A percentile compares a stretch with the other conserved stretches of the same genome.
Conservation (phyloP, 2,888 invertebrate genomes). For the Napeogenes sylphis region DNA sequence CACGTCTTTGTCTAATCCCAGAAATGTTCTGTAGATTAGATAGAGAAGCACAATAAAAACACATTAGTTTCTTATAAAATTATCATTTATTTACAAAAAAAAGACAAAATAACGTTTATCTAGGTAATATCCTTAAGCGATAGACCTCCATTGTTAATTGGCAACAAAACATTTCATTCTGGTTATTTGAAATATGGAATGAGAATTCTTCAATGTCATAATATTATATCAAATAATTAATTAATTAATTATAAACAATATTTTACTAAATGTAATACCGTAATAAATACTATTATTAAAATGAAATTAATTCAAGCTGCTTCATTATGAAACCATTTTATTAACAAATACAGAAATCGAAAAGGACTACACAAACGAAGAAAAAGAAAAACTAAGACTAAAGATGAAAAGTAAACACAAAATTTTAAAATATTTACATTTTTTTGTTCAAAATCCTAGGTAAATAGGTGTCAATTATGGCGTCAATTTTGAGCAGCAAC, state of each 20-base stretch:
- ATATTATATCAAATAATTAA: constrained; percentile 10
- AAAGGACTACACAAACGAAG: constrained; percentile 11
- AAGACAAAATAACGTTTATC: constrained; percentile 19
- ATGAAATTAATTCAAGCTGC: constrained; percentile 2
- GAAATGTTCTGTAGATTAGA: background rate
- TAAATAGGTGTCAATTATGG: constrained; percentile 22
- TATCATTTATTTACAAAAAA: constrained; percentile 54
- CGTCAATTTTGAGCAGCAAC: constrained; percentile 33
- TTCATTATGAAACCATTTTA: background rate
- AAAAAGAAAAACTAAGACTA: constrained; percentile 12
- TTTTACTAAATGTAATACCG: constrained; percentile 11
- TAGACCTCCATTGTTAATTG: constrained; percentile 12
- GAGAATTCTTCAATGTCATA: constrained; percentile 18
- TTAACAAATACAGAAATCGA: constrained; percentile 3
- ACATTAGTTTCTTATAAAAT: constrained; percentile 33
- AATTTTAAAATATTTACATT: constrained; percentile 23
- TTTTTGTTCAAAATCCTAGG: constrained; percentile 34
- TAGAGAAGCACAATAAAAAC: constrained; percentile 16
- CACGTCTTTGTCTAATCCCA: too few species aligned
- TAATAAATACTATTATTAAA: constrained; percentile 15
- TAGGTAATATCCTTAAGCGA: constrained; percentile 7
- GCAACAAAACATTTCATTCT: constrained; percentile 17
- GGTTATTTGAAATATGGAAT: constrained; percentile 17
- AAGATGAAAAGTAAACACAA: constrained; percentile 10
- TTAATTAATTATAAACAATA: constrained; percentile 7